Base-by-base conservation (phyloP, 2,113 vertebrate species). In the Cryptotis parvus region DNA sequence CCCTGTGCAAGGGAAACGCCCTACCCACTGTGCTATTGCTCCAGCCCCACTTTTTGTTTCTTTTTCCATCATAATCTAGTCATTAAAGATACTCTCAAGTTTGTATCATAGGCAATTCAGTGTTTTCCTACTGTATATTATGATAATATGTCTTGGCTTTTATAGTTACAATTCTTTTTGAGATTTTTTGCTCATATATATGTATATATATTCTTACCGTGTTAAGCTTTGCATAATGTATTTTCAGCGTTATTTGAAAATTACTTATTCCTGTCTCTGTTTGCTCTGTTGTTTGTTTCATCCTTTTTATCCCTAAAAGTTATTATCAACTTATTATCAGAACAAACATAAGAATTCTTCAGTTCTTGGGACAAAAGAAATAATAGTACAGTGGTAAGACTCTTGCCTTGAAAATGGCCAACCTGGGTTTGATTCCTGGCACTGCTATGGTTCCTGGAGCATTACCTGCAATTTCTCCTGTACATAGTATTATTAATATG, bases 161-260 rank as follows among this genome's bases (percentile, higher is more conserved):
- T 27, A 20, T 35, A 74, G 9, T 77, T 43, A 89, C 7, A 9
- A 2, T 81, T 73, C 35, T 80, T 81, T 73, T 92, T 87, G 39
- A 87, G 41, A 70, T 33, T 90, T 9, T 41, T 76, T 74, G n/a
- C 27, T 33, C 16, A 91, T 61, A 4, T 89, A 81, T 78, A 33
- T 61, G 5, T 89, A 81, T 78, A 33, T 90, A 35, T 84, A 1
- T 68, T 88, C 2, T 33, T 74, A 6, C 35, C 49, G 76, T 72
- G 9, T 90, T 20, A 22, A 84, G 61, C 75, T 94, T 91, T 37
- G 14, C 26, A 80, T 45, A 84, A 63, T 35, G 7, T 84, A 76
- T 43, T 49, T 66, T 78, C 45, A 70, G 12, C 55, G 24, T 14
- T 9, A n/a, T 94, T 94, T 90, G 55, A 94, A 87, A 92, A 70